phyloP scores from a whole-genome alignment of 2,888 invertebrate species.

The Hirtodrosophila histrioides region DNA sequence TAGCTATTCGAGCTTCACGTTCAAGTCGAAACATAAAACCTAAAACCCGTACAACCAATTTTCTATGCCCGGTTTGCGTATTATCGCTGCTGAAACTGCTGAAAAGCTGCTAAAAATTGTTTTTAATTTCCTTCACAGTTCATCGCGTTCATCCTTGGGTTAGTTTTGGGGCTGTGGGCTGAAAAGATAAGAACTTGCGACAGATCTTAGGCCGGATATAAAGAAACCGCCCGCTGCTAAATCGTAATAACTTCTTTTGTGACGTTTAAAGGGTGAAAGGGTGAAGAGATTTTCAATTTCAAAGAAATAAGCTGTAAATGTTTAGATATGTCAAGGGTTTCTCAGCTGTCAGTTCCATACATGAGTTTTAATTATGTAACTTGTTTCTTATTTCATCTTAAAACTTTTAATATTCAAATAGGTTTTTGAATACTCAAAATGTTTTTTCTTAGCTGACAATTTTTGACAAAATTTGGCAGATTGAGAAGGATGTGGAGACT shows the following conservation, averaged over 20 bases:
- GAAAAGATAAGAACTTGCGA: constrained; percentile 12
- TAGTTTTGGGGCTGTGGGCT: background rate
- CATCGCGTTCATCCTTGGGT: constrained; percentile 15
- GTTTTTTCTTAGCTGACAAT: too few species aligned
- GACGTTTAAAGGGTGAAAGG: constrained; percentile 2
- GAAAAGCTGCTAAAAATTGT: constrained; percentile 26
- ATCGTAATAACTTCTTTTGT: constrained; percentile 20
- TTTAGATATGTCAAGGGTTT: background rate
- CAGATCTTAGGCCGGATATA: constrained; percentile 22
- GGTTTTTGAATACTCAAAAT: too few species aligned
- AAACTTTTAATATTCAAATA: constrained; percentile 1
- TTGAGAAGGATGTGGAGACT: too few species aligned
- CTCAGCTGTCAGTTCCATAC: background rate
- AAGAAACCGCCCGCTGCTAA: constrained; percentile 24
- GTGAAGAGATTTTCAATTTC: constrained; percentile 1
- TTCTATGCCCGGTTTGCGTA: constrained; percentile 2
- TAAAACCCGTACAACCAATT: constrained; percentile 17
- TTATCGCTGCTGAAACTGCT: constrained; percentile 21
- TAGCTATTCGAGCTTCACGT: constrained; percentile 35
- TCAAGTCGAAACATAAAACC: constrained; percentile 33
- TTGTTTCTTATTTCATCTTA: background rate
- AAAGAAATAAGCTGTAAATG: background rate
- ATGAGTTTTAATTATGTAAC: background rate
- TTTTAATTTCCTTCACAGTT: constrained; percentile 64
- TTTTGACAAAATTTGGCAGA: too few species aligned